Conservation (phyloP, 2,888 invertebrate species). For the Notodonta dromedarius region DNA sequence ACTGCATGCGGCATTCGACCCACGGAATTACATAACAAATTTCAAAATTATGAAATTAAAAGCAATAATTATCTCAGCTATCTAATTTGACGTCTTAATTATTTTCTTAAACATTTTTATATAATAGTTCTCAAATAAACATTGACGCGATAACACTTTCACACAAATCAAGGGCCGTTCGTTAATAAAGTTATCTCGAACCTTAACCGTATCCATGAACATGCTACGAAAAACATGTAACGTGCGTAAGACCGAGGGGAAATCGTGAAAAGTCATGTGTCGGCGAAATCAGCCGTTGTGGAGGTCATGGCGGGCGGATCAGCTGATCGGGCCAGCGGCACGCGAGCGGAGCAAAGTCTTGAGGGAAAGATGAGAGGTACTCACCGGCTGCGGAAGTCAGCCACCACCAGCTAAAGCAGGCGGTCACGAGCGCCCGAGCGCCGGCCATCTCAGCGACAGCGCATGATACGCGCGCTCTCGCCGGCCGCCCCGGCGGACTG, state of each 20-base stretch:
- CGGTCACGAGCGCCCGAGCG: conserved; percentile 84
- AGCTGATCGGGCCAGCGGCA: conserved; percentile 57
- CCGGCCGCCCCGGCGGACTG: conserved; percentile 84
- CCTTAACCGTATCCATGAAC: conserved; percentile 46
- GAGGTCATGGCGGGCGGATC: conserved; percentile 49
- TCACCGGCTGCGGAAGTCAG: conserved; percentile 81
- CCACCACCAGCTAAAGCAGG: conserved; percentile 83
- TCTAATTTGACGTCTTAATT: neutral
- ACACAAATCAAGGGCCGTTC: neutral
- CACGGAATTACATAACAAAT: conserved; percentile 37
- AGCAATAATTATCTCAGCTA: neutral
- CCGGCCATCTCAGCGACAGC: conserved; percentile 83
- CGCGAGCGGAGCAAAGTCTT: conserved; percentile 10
- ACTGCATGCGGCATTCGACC: conserved; percentile 31
- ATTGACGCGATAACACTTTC: conserved; percentile 31
- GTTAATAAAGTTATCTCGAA: conserved; percentile 45
- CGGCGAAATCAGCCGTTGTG: conserved; percentile 42
- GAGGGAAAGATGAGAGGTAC: conserved; percentile 47
- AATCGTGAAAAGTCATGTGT: conserved; percentile 58
- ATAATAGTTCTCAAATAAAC: conserved; percentile 39
- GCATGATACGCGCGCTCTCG: conserved; percentile 83
- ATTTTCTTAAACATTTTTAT: neutral
- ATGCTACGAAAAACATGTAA: conserved; percentile 52
- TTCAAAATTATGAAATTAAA: conserved; percentile 25
- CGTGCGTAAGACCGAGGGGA: conserved; percentile 42